Percentiles rank a stretch among this genome's conserved stretches.
Evolutionary conservation across 1,140 invertebrate genomes (phyloP).

Genomic region (Drosophila persimilis): DNA sequence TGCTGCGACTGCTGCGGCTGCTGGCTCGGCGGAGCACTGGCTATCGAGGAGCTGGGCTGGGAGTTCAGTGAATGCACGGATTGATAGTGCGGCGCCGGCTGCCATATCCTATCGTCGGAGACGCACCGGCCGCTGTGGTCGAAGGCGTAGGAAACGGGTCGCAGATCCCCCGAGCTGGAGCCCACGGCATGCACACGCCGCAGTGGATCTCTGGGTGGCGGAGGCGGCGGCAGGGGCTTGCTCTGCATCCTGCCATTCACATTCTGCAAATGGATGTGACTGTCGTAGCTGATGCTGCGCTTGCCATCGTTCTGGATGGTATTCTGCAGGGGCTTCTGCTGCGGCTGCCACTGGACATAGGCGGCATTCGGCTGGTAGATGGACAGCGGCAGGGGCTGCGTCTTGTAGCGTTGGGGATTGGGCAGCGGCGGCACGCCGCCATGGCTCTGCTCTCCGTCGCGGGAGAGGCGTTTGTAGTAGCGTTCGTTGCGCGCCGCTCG

Average conservation of each 20-base stretch:
- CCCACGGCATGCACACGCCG: constrained; percentile 82
- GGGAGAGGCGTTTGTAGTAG: constrained; percentile 89
- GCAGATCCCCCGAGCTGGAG: constrained; percentile 64
- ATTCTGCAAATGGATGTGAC: constrained; percentile 74
- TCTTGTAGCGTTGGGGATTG: constrained; percentile 69
- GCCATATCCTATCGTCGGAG: constrained; percentile 83
- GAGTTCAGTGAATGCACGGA: constrained; percentile 76
- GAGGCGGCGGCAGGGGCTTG: constrained; percentile 86
- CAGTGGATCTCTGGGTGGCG: constrained; percentile 88
- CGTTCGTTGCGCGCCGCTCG: constrained; percentile 90
- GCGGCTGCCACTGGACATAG: constrained; percentile 74
- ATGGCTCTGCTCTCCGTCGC: constrained; percentile 86
- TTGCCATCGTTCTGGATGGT: constrained; percentile 65
- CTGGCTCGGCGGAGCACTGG: constrained; percentile 49
- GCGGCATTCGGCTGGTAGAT: constrained; percentile 59
- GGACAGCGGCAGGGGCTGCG: constrained; percentile 73
- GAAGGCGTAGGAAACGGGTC: constrained; percentile 84
- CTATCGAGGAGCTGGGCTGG: constrained; percentile 54
- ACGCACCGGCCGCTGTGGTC: constrained; percentile 81
- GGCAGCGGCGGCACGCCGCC: constrained; percentile 83
- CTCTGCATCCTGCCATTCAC: constrained; percentile 55
- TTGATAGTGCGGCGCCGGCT: constrained; percentile 83
- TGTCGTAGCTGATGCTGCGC: constrained; percentile 82
- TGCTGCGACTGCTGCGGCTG: constrained; percentile 12
- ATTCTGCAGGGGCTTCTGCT: constrained; percentile 57